Evolutionary conservation across 2,888 invertebrate genomes (phyloP).

Genomic region (Stictocephala bisonia): DNA sequence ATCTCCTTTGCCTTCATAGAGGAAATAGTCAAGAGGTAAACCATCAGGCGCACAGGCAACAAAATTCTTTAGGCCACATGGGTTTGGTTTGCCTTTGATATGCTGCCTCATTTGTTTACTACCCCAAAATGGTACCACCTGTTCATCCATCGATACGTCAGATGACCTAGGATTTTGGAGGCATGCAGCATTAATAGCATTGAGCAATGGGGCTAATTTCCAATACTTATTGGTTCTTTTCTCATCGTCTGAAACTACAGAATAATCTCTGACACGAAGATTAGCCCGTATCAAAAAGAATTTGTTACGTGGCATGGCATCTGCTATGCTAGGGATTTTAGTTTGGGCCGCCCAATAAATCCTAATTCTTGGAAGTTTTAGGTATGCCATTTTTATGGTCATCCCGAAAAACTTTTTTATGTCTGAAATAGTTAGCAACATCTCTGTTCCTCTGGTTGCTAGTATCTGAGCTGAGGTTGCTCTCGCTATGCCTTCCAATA

Average conservation of each 20-base stretch:
- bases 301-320: constrained; percentile 24
- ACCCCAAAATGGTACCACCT: constrained; percentile 61
- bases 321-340: not conserved
- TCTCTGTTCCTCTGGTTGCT: not conserved
- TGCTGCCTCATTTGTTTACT: constrained; percentile 52
- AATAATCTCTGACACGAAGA: constrained; percentile 8
- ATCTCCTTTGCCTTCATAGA: constrained; percentile 57
- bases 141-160: constrained; percentile 58
- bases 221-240: constrained; percentile 29
- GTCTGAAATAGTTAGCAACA: not conserved
- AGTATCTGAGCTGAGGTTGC: not conserved
- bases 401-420: constrained; percentile 32
- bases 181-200: not conserved
- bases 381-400: constrained; percentile 30
- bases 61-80: constrained; percentile 56
- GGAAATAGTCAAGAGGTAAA: constrained; percentile 58
- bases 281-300: constrained; percentile 21
- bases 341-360: constrained; percentile 38
- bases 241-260: not conserved
- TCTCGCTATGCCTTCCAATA: not conserved
- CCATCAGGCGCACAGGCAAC: constrained; percentile 52
- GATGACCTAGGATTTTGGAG: constrained; percentile 40
- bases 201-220: constrained; percentile 15
- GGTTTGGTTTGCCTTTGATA: constrained; percentile 58
- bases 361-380: constrained; percentile 30